Base-by-base conservation (phyloP, 2,888 invertebrate genomes). In the Harmothoe impar region DNA sequence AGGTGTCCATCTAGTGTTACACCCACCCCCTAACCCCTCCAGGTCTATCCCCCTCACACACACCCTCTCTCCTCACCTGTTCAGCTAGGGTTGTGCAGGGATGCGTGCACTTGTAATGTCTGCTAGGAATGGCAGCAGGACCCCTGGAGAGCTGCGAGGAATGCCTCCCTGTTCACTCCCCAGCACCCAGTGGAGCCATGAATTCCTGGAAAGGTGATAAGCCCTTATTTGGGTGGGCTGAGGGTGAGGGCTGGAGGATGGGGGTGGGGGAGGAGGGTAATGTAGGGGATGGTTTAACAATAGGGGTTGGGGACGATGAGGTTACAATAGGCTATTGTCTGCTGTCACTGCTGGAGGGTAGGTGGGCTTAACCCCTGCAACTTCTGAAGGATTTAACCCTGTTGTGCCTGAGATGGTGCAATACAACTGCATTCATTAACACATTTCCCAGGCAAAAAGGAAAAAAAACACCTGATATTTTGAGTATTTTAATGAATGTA, bases 181-280 rank as follows among this genome's bases (percentile, higher is more conserved):
- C 23, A 62, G 7, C 23, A 3, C 62, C 20, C 62, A 62, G 3
- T 62, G 62, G 62, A 62, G 62, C 62, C 62, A 62, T 62, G 62
- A 62, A 72, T 72, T 72, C 72, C 72, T 72, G 31, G 72, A 72
- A 72, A 72, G 20, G 72, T 29, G 72, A 72, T 72, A 72, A 72
- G 72, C 31, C 72, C 72, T 72, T 72, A 72, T 72, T 72, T 72
- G 72, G 72, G 3, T 29, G 72, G 72, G 72, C 15, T 72, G 29
- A 25, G 25, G 72, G 7, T 0, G 25, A 29, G 72, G 25, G 72
- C 31, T 15, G 72, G 72, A 29, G 72, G 72, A 20, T 62, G 62
- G 62, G 62, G 62, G 62, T 3, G n/a, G 62, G 62, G 62, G 5
- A n/a, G 62, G 62, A n/a, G 62, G 62, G 62, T 20, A 20, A 62